Conservation (phyloP, 2,797 vertebrate species). For the Phataginus tricuspis region DNA sequence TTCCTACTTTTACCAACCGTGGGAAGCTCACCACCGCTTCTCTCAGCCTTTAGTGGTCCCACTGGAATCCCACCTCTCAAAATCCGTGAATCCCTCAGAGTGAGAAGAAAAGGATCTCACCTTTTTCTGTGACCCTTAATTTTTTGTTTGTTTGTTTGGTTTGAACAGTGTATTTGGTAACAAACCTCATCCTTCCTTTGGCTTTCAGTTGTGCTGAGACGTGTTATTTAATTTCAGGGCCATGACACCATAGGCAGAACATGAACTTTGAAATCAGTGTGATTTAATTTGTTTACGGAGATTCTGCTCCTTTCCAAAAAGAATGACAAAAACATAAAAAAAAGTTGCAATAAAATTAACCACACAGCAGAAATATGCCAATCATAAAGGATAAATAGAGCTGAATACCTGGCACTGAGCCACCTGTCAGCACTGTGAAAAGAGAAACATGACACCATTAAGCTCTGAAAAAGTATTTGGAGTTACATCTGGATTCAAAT, state of each 20-base stretch:
- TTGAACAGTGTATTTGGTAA: not conserved
- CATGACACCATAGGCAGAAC: not conserved
- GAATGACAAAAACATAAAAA: conserved; percentile 18
- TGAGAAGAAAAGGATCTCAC: not conserved
- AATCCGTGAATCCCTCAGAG: not conserved
- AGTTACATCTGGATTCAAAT: conserved; percentile 1
- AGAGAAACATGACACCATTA: not conserved
- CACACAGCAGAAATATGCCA: conserved; percentile 3
- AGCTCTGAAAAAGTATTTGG: not conserved
- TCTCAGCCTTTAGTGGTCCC: not conserved
- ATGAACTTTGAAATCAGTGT: not conserved
- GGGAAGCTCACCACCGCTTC: not conserved
- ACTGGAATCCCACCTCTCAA: not conserved
- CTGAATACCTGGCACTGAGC: not conserved
- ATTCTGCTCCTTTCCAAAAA: conserved; percentile 28
- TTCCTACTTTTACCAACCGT: not conserved
- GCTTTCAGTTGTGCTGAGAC: not conserved
- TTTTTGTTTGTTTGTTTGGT: not conserved
- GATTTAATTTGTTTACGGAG: conserved; percentile 25
- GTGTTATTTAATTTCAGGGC: not conserved
- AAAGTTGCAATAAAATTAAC: conserved; percentile 35
- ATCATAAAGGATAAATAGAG: conserved; percentile 20
- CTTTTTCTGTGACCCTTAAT: not conserved
- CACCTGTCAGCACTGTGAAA: not conserved
- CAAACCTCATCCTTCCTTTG: not conserved